Conservation (phyloP, 2,888 invertebrate genomes). For the Cataglyphis altisquamis region DNA sequence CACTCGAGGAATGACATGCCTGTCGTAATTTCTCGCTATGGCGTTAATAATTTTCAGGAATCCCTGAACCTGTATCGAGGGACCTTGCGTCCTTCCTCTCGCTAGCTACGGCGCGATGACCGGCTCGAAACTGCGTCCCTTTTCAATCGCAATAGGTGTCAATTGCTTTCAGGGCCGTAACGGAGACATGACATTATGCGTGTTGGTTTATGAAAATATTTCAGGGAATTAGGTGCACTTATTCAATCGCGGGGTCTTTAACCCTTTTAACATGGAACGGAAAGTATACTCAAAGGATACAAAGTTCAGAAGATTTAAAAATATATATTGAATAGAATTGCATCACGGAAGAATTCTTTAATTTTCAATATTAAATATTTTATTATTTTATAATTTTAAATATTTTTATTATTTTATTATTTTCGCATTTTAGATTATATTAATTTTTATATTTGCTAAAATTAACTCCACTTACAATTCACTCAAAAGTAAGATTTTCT, state of each 20-base stretch:
- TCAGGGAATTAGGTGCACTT: conserved; percentile 46
- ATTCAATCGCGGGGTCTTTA: conserved; percentile 30
- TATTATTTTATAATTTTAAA: neutral
- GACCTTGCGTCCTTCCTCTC: conserved; percentile 33
- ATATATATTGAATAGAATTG: neutral
- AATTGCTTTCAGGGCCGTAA: conserved; percentile 35
- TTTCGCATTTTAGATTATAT: neutral
- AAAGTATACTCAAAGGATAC: neutral
- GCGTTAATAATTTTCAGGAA: conserved; percentile 79
- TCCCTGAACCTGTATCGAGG: conserved; percentile 58
- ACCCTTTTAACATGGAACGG: conserved; percentile 5
- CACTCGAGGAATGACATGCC: conserved; percentile 73
- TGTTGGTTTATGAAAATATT: conserved; percentile 60
- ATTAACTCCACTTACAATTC: neutral
- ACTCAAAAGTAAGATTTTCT: neutral
- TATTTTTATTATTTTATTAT: conserved; percentile 2
- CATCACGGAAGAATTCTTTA: neutral
- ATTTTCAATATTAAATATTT: conserved; percentile 10
- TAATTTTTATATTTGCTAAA: neutral
- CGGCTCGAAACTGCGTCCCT: conserved; percentile 33
- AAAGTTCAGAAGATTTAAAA: neutral
- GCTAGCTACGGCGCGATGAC: conserved; percentile 1
- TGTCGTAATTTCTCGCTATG: conserved; percentile 66
- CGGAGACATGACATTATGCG: conserved; percentile 44
- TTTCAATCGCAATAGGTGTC: conserved; percentile 59